Evolutionary conservation across 2,888 invertebrate species (phyloP).

Genomic region (Heliconius aoede): DNA sequence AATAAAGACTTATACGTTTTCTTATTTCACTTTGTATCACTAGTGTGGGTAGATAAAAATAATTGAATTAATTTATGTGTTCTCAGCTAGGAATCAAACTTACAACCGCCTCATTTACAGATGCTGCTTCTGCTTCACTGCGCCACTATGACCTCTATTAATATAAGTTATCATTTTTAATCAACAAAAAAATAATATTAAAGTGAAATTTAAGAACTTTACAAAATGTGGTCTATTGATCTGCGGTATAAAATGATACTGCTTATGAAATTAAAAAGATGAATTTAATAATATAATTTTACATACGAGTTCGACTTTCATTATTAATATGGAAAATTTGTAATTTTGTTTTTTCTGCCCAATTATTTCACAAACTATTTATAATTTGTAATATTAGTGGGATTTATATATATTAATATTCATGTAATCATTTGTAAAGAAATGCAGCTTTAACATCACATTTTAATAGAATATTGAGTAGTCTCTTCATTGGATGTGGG

Average conservation of each 20-base stretch:
- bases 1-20: too few species aligned
- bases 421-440: conserved; percentile 17
- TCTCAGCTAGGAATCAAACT: too few species aligned
- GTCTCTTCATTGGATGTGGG: conserved; percentile 42
- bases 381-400: too few species aligned
- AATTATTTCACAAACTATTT: too few species aligned
- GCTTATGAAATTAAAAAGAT: background rate
- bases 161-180: too few species aligned
- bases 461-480: conserved; percentile 43
- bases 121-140: too few species aligned
- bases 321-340: background rate
- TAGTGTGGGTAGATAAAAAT: too few species aligned
- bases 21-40: too few species aligned
- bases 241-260: conserved; percentile 9
- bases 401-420: conserved; percentile 7
- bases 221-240: conserved; percentile 6
- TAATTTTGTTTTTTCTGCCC: background rate
- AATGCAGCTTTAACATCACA: conserved; percentile 33
- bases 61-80: too few species aligned
- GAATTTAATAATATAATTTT: background rate
- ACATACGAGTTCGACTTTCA: background rate
- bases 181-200: too few species aligned
- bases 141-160: too few species aligned
- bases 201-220: background rate
- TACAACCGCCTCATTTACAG: too few species aligned